phyloP scores from a whole-genome alignment of 1,140 invertebrate species.

The Drosophila kikkawai region DNA sequence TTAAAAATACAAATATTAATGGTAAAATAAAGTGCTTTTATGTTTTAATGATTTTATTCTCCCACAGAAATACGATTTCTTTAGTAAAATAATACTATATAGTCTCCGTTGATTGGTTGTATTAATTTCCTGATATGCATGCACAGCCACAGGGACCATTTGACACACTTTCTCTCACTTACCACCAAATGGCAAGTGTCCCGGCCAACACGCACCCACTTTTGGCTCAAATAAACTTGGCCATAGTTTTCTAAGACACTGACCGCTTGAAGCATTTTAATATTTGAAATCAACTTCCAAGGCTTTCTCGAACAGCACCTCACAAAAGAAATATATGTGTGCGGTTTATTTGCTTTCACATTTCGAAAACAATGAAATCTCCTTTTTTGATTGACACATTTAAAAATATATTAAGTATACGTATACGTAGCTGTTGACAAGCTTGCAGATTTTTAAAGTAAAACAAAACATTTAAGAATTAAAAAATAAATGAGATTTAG shows the following conservation, averaged over 20 bases:
- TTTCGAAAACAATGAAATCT: constrained; percentile 30
- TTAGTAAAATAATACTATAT: background rate
- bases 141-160: constrained; percentile 22
- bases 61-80: background rate
- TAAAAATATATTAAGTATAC: constrained; percentile 17
- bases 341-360: background rate
- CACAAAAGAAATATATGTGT: constrained; percentile 3
- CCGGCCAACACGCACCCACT: constrained; percentile 30
- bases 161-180: constrained; percentile 26
- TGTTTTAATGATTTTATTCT: background rate
- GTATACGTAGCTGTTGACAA: background rate
- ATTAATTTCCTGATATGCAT: constrained; percentile 34
- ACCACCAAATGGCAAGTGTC: constrained; percentile 34
- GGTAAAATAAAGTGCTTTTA: background rate
- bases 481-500: background rate
- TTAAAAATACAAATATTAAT: background rate
- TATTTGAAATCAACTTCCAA: constrained; percentile 32
- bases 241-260: constrained; percentile 17
- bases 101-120: background rate
- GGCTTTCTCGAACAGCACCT: constrained; percentile 1
- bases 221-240: constrained; percentile 23
- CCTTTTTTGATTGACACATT: constrained; percentile 21
- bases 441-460: constrained; percentile 1
- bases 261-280: constrained; percentile 32
- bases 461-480: background rate